Evolutionary conservation across 2,888 invertebrate genomes (phyloP), one percentile per base, ranked within the genome.

Genomic region (Caenorhabditis doughertyi): DNA sequence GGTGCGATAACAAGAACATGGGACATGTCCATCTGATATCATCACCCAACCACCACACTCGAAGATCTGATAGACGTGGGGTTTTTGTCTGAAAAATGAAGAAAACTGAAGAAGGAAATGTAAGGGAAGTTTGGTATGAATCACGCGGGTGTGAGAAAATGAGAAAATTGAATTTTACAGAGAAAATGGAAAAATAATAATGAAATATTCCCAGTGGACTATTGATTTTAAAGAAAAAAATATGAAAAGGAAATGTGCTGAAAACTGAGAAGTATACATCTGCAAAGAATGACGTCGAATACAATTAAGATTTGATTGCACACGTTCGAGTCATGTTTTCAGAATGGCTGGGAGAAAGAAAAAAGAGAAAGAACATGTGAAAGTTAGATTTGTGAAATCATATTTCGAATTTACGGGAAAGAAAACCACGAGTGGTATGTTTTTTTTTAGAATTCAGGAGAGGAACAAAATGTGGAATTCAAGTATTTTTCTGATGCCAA

Each of bases 1-100:
- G 82, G 77, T n/a, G 82, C 82, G 47, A 82, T 72, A 32, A 82
- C 79, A 29, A 82, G 62, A 21, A 82, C 73, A 73, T 72, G 77
- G 47, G 79, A 62, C 79, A 79, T 73, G 32, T 82, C 82, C 82
- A 74, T 74, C 74, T 67, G 65, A 47, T n/a, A 3, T 32, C 74
- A 74, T 74, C 49, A 65, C 67, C 74, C 47, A 35, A 27, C 5
- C 23, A 21, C 21, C 39, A 42, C 18, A 39, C n/a, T n/a, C n/a
- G n/a, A n/a, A n/a, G n/a, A n/a, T n/a, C n/a, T n/a, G n/a, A n/a
- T n/a, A n/a, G n/a, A n/a, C n/a, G 21, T 21, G 51, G 29, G 9
- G 25, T 9, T 51, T 29, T 32, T 73, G 53, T 53, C 64, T 64
- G 72, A 53, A 71, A 42, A 47, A 47, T n/a, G n/a, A 47, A 47